phyloP scores from a whole-genome alignment of 64 coral and sea anemone genomes.

The Montipora sp. region DNA sequence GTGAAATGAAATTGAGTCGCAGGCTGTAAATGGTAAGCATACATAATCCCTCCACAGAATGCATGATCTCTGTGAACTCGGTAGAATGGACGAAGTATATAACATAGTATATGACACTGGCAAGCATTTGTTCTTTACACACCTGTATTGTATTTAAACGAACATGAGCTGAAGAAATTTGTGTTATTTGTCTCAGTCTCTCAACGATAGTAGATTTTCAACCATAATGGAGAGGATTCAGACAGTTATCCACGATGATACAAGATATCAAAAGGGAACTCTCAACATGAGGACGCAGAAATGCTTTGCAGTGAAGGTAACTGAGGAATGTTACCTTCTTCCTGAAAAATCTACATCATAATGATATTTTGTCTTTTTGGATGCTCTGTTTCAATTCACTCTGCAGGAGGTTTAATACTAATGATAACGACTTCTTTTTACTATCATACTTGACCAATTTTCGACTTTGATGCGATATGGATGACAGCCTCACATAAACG shows the following conservation, averaged over 20 bases:
- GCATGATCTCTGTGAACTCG: no score
- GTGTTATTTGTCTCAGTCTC: slow-evolving; percentile 41
- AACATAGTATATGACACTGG: no score
- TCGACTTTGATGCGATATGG: not conserved
- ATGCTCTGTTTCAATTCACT: not conserved
- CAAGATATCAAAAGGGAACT: slow-evolving; percentile 85
- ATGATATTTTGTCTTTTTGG: not conserved
- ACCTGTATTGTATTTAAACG: not conserved
- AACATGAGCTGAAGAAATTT: not conserved
- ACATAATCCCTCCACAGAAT: no score
- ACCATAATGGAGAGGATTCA: slow-evolving; percentile 76
- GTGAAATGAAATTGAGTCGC: no score
- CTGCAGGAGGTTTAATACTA: not conserved
- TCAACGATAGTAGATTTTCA: slow-evolving; percentile 71
- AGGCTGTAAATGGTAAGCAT: no score
- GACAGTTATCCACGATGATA: slow-evolving; percentile 87
- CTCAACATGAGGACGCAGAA: slow-evolving; percentile 93
- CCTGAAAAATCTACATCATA: not conserved
- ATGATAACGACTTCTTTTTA: not conserved
- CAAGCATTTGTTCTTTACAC: no score
- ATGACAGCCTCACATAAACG: slow-evolving; percentile 50
- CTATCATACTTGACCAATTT: not conserved
- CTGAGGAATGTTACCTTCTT: not conserved
- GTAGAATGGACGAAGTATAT: no score
- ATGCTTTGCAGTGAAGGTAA: slow-evolving; percentile 89